Percentiles rank a stretch among this genome's conserved stretches.
phyloP scores from a whole-genome alignment of 2,888 invertebrate genomes.

The Parthenolecanium corni region DNA sequence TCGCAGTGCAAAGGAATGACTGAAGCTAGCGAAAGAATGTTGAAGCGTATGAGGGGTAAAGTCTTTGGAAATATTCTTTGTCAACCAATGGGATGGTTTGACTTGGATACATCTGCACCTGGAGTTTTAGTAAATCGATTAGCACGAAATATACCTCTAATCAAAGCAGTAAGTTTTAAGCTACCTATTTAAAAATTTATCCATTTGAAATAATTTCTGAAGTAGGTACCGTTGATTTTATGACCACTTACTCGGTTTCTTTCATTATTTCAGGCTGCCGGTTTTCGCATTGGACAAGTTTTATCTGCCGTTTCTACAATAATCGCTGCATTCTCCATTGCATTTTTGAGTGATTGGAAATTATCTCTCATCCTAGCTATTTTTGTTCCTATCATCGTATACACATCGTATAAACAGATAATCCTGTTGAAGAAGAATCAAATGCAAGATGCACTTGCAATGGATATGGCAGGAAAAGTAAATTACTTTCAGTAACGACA shows the following conservation, averaged over 20 bases:
- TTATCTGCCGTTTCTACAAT: constrained; percentile 38
- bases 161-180: constrained; percentile 37
- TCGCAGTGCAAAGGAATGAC: constrained; percentile 33
- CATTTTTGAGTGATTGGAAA: constrained; percentile 39
- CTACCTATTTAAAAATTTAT: neutral
- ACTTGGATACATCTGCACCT: constrained; percentile 37
- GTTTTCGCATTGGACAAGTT: constrained; percentile 39
- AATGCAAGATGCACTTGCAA: constrained; percentile 40
- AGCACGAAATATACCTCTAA: constrained; percentile 40
- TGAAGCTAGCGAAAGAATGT: constrained; percentile 36
- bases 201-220: neutral
- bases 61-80: constrained; percentile 40
- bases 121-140: constrained; percentile 39
- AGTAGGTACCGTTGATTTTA: constrained; percentile 22
- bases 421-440: constrained; percentile 40
- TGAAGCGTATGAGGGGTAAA: constrained; percentile 37
- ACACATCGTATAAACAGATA: constrained; percentile 39
- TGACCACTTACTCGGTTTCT: neutral
- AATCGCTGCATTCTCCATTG: constrained; percentile 36
- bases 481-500: too few relatives aligned
- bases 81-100: constrained; percentile 41
- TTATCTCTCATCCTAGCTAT: constrained; percentile 37
- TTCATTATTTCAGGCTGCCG: constrained; percentile 37
- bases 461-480: constrained; percentile 37
- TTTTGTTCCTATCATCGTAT: constrained; percentile 39